Evolutionary conservation across 2,888 invertebrate genomes (phyloP).

Genomic region (Eupsilia transversa): DNA sequence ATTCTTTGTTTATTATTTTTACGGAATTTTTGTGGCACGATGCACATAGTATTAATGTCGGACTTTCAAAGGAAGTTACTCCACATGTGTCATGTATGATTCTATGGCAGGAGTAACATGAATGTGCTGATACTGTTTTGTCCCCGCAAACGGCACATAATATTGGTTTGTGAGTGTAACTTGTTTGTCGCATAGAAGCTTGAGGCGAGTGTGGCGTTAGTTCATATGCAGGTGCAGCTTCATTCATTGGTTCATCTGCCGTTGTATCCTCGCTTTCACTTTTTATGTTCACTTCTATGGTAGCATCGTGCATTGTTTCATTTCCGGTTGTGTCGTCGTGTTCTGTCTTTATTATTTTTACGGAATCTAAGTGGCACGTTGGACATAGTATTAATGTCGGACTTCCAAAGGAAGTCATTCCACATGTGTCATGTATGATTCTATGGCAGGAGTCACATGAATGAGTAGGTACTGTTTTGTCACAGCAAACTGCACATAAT

Average conservation of each 20-base stretch:
- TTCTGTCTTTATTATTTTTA: conserved; percentile 20
- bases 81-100: conserved; percentile 29
- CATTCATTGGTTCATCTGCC: conserved; percentile 12
- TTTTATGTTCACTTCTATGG: conserved; percentile 7
- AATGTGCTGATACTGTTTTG: background rate
- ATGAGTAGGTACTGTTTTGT: background rate
- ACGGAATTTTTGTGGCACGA: background rate
- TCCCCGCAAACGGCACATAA: conserved; percentile 13
- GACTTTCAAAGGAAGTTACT: background rate
- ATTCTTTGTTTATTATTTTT: conserved; percentile 18
- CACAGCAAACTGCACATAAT: conserved; percentile 16
- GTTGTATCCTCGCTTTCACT: background rate
- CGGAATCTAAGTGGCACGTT: background rate
- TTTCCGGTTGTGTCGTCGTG: background rate
- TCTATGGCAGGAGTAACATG: conserved; percentile 12
- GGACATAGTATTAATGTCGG: conserved; percentile 10
- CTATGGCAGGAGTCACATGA: conserved; percentile 12
- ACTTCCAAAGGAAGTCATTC: background rate
- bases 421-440: conserved; percentile 28
- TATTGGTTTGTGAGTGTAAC: background rate
- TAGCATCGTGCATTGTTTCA: background rate
- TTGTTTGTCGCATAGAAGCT: background rate
- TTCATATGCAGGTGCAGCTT: background rate
- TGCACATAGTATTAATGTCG: conserved; percentile 14
- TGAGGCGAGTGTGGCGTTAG: background rate